Percentiles rank a stretch among this genome's conserved stretches.
These are phyloP conservation scores for Achroia grisella DNA, from an alignment of 1,140 invertebrate species.

Conservation along the genomic window DNA sequence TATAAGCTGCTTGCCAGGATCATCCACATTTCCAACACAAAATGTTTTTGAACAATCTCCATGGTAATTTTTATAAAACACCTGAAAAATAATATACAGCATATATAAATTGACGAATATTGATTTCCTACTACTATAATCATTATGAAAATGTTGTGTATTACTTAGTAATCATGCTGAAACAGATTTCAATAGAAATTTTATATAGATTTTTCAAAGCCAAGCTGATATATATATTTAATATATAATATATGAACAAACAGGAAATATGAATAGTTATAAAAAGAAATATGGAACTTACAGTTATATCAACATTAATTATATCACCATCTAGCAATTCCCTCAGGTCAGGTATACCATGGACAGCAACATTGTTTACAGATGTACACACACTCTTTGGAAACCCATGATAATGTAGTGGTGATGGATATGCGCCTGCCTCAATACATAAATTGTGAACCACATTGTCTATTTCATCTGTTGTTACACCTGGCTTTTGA, in stretches of 20 bases:
- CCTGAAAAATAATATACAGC: constrained; percentile 74
- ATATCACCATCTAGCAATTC: constrained; percentile 90
- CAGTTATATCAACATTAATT: constrained; percentile 93
- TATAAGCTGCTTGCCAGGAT: constrained; percentile 80
- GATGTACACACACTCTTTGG: constrained; percentile 97
- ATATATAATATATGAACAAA: too few relatives aligned
- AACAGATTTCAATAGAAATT: too few relatives aligned
- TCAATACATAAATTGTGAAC: constrained; percentile 83
- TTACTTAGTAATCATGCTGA: too few relatives aligned
- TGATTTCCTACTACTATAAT: too few relatives aligned
- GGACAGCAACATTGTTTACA: constrained; percentile 95
- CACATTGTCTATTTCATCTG: constrained; percentile 88
- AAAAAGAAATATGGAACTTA: too few relatives aligned
- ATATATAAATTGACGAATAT: too few relatives aligned
- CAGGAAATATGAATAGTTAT: too few relatives aligned
- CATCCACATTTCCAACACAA: constrained; percentile 87
- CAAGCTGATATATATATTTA: too few relatives aligned
- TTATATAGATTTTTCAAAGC: too few relatives aligned
- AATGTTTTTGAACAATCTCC: constrained; percentile 95
- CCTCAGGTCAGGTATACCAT: constrained; percentile 94
- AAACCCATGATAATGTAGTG: constrained; percentile 88
- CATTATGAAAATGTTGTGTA: too few relatives aligned
- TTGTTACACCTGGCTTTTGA: constrained; percentile 85
- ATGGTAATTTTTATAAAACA: constrained; percentile 90
- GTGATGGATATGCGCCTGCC: constrained; percentile 91